Evolutionary conservation across 1,140 invertebrate genomes (phyloP).

Genomic region (Aphaenogaster rudis): DNA sequence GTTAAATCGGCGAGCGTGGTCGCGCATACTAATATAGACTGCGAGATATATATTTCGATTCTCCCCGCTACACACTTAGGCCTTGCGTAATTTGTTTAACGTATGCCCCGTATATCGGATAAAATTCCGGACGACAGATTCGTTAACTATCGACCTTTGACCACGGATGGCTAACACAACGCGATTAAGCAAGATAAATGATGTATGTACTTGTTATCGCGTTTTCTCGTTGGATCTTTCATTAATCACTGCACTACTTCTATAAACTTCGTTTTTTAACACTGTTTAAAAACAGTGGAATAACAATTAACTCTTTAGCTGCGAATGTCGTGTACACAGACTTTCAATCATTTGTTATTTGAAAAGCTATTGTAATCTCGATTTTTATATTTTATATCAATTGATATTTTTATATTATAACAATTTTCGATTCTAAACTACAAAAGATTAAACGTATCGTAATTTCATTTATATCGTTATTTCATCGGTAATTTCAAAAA

Average conservation of each 20-base stretch:
- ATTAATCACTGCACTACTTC: not conserved
- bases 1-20: slow-evolving; percentile 84
- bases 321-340: not conserved
- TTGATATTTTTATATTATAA: not conserved
- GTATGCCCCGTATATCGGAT: slow-evolving; percentile 78
- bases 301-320: slow-evolving; percentile 37
- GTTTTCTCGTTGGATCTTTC: not conserved
- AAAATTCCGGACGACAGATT: slow-evolving; percentile 72
- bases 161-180: not conserved
- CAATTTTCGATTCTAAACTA: not conserved
- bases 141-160: slow-evolving; percentile 16
- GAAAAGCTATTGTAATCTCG: not conserved
- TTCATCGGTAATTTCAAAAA: not conserved
- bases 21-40: slow-evolving; percentile 81
- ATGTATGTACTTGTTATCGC: not conserved
- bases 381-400: not conserved
- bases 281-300: not conserved
- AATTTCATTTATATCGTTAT: not conserved
- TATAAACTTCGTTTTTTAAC: not conserved
- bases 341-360: not conserved
- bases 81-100: slow-evolving; percentile 74
- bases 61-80: slow-evolving; percentile 40
- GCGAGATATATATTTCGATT: slow-evolving; percentile 46
- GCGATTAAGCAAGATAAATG: slow-evolving; percentile 32
- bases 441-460: not conserved